Base-by-base conservation (phyloP, 2,888 invertebrate species). In the Parnassius glacialis region DNA sequence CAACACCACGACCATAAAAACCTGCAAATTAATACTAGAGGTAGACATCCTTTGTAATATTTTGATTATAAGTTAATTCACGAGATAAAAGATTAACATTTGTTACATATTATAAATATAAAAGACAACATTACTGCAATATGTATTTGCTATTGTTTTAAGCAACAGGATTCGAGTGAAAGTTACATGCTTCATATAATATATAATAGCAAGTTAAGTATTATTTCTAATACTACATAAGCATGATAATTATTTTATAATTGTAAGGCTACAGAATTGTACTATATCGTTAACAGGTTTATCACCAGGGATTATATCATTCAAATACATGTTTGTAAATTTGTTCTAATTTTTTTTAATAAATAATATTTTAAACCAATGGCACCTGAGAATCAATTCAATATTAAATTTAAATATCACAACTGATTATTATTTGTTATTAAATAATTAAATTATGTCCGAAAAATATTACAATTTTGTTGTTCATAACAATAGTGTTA, bases 181-280 rank as follows among this genome's bases (percentile, higher is more conserved):
- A 7, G 34, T 34, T 34, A 34, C 5, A 34, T 34, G 34, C 7
- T 34, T 34, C 34, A 34, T 7, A 34, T 34, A 34, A 34, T 34
- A 34, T 34, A 20, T 20, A 34, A 5, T 34, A 25, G 3, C 25
- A 25, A 25, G 25, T 25, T 25, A 34, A 7, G 1, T 34, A 34
- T 34, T 5, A 34, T 34, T 34, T 48, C 13, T 77, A 76, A 78
- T 34, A 52, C 55, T 43, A 45, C 43, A 51, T 48, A 60, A 64
- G 65, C 59, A 66, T 59, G 45, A 57, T 70, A 65, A 75, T 79
- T 79, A 80, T 80, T 72, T 70, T 59, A 83, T 78, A 76, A 81
- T 79, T 20, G 67, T 84, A 89, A 89, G 87, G 89, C 89, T 87
- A 84, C 71, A 76, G 69, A 75, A 77, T 90, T 90, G 90, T 90